Conservation (phyloP, 2,888 invertebrate species). For the Rhaphigaster nebulosa region DNA sequence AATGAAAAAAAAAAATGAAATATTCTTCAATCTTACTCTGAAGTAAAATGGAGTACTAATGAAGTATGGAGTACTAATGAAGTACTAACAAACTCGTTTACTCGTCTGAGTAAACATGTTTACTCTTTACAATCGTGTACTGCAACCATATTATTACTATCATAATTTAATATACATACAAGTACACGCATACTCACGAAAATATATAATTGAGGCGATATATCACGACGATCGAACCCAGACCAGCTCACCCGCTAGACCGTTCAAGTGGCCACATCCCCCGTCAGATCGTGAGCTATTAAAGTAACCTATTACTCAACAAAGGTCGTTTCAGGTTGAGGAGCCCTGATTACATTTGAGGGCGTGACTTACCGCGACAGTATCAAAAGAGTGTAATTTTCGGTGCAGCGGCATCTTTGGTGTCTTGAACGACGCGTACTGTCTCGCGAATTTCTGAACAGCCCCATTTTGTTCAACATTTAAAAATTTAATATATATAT, state of each 20-base stretch:
- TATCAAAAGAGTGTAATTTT: neutral
- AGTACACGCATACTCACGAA: neutral
- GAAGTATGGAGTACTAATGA: too few species aligned
- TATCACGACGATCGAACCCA: neutral
- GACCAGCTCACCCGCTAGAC: neutral
- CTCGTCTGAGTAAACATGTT: neutral
- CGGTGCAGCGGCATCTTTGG: neutral
- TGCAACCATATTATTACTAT: neutral
- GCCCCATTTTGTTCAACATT: too few species aligned
- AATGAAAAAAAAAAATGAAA: too few species aligned
- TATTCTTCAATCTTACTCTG: too few species aligned
- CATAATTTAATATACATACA: neutral
- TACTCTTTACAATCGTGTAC: neutral
- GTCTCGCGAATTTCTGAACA: too few species aligned
- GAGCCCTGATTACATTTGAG: neutral
- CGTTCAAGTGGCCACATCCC: neutral
- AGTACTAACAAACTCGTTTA: neutral
- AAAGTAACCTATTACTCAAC: slow-evolving; percentile 31
- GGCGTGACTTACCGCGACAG: neutral
- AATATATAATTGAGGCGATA: neutral
- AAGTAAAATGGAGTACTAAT: too few species aligned
- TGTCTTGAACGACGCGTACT: neutral
- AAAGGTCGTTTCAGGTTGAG: neutral
- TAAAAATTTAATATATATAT: too few species aligned
- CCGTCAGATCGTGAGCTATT: neutral